Evolutionary conservation across 1,140 invertebrate species (phyloP).

Genomic region (Nasonia vitripennis): DNA sequence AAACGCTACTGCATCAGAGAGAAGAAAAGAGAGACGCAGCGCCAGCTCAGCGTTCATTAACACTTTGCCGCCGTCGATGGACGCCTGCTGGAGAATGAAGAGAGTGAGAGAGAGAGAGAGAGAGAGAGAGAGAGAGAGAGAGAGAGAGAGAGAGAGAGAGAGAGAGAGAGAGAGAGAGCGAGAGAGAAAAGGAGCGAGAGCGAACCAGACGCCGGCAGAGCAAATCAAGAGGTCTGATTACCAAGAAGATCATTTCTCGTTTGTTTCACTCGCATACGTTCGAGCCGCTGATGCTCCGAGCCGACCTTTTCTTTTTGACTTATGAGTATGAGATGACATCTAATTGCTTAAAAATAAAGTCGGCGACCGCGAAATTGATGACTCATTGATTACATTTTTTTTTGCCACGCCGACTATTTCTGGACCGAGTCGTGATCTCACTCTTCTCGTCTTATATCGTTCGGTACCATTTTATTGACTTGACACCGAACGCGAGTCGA

Average conservation of each 20-base stretch:
- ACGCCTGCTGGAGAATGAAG: slow-evolving; percentile 41
- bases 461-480: slow-evolving; percentile 9
- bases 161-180: slow-evolving; percentile 42
- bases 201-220: slow-evolving; percentile 46
- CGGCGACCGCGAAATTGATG: slow-evolving; percentile 8
- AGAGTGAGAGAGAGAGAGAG: slow-evolving; percentile 20
- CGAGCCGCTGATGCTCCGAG: neutral
- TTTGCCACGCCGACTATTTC: slow-evolving; percentile 8
- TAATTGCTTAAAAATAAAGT: slow-evolving; percentile 43
- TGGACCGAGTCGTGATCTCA: slow-evolving; percentile 27
- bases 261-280: slow-evolving; percentile 21
- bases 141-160: slow-evolving; percentile 6
- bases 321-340: slow-evolving; percentile 33
- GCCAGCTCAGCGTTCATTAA: slow-evolving; percentile 64
- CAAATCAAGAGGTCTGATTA: slow-evolving; percentile 46
- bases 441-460: slow-evolving; percentile 27
- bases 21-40: slow-evolving; percentile 41
- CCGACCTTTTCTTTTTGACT: neutral
- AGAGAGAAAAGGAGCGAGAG: slow-evolving; percentile 34
- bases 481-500: slow-evolving; percentile 56
- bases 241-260: slow-evolving; percentile 48
- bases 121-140: slow-evolving; percentile 41
- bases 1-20: slow-evolving; percentile 66
- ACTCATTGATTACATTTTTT: slow-evolving; percentile 44
- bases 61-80: slow-evolving; percentile 52